Evolutionary conservation across 2,797 vertebrate genomes (phyloP).

Genomic region (Geotrypetes seraphini): DNA sequence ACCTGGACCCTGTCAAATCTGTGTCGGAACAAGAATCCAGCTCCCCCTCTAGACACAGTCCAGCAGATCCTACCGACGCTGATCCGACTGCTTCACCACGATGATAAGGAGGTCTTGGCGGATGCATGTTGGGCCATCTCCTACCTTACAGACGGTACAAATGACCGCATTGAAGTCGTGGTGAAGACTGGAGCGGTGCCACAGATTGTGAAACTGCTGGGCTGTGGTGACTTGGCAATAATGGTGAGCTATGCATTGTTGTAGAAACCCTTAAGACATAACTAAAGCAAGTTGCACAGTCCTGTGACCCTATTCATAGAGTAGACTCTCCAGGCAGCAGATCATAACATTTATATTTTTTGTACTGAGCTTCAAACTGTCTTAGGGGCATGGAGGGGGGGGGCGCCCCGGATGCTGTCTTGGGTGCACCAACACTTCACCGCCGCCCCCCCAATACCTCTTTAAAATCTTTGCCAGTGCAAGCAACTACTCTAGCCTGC

Average conservation of each 20-base stretch:
- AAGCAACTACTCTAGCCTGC: too few relatives aligned
- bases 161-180: conserved; percentile 90
- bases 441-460: too few relatives aligned
- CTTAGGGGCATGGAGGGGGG: too few relatives aligned
- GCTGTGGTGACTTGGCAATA: conserved; percentile 70
- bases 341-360: too few relatives aligned
- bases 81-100: conserved; percentile 68
- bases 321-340: too few relatives aligned
- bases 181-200: conserved; percentile 72
- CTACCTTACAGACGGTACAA: conserved; percentile 90
- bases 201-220: conserved; percentile 77
- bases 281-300: too few relatives aligned
- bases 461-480: too few relatives aligned
- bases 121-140: conserved; percentile 93
- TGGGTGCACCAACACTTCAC: too few relatives aligned
- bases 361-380: too few relatives aligned
- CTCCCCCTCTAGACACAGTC: conserved; percentile 74
- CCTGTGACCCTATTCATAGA: too few relatives aligned
- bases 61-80: conserved; percentile 80
- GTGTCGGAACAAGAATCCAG: conserved; percentile 94
- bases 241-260: conserved; percentile 67
- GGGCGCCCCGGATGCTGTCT: too few relatives aligned
- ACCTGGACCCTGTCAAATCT: conserved; percentile 96
- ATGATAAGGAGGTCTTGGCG: conserved; percentile 81
- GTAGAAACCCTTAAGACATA: too few relatives aligned